Conservation (phyloP, 1,140 invertebrate species). For the Drosophila orosa region DNA sequence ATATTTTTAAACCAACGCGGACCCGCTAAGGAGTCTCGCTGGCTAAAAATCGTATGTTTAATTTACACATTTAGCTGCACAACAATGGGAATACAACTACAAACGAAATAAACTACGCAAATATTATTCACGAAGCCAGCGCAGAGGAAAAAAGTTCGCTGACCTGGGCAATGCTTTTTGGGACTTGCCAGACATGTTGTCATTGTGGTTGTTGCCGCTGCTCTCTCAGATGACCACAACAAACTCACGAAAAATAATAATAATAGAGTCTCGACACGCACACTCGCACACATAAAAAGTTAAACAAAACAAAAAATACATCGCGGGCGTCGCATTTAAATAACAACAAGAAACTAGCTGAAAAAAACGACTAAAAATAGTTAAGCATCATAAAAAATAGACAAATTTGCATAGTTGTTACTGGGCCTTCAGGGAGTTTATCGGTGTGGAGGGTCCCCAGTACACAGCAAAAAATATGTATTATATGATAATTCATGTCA, state of each 20-base stretch:
- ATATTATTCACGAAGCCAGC: constrained; percentile 57
- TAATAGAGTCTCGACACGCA: constrained; percentile 60
- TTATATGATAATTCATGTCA: not conserved
- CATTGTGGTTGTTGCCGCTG: constrained; percentile 51
- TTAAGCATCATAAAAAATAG: constrained; percentile 75
- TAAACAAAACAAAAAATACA: constrained; percentile 12
- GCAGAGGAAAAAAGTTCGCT: constrained; percentile 66
- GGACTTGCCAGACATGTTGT: constrained; percentile 69
- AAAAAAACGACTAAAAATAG: constrained; percentile 75
- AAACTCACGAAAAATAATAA: constrained; percentile 50
- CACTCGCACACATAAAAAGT: constrained; percentile 32
- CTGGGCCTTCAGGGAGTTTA: constrained; percentile 58
- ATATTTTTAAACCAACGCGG: constrained; percentile 31
- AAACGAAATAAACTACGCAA: constrained; percentile 50
- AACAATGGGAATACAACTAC: constrained; percentile 48
- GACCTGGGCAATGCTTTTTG: constrained; percentile 76
- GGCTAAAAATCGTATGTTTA: constrained; percentile 38
- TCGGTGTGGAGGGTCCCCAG: constrained; percentile 41
- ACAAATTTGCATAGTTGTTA: constrained; percentile 77
- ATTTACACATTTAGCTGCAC: constrained; percentile 69
- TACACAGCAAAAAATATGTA: constrained; percentile 15
- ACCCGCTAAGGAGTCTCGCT: constrained; percentile 41
- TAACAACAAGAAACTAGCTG: constrained; percentile 66
- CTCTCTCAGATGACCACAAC: constrained; percentile 68
- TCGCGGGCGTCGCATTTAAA: constrained; percentile 72